These are phyloP conservation scores for Scomber japonicus DNA, from an alignment of 2,113 vertebrate species.

Conservation along the genomic window DNA sequence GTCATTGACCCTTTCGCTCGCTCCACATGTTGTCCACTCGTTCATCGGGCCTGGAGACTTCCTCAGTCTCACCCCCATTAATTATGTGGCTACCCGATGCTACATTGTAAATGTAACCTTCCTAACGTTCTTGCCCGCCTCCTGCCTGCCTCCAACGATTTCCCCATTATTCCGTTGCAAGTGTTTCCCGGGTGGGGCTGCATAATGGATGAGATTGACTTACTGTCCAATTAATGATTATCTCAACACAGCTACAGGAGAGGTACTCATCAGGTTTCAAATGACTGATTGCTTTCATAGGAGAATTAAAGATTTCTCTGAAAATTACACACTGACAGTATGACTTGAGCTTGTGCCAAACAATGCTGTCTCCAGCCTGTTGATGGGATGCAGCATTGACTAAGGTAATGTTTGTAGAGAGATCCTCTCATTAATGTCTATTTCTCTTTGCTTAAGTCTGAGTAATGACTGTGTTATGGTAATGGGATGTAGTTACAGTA, in stretches of 20 bases:
- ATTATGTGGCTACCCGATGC: conserved; percentile 59
- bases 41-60: conserved; percentile 47
- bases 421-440: conserved; percentile 61
- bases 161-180: conserved; percentile 67
- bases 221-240: conserved; percentile 80
- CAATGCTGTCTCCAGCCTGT: conserved; percentile 33
- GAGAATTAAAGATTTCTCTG: conserved; percentile 58
- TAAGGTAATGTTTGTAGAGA: conserved; percentile 44
- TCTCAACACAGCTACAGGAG: conserved; percentile 63
- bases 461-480: conserved; percentile 77
- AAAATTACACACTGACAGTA: conserved; percentile 43
- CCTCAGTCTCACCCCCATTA: conserved; percentile 56
- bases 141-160: conserved; percentile 70
- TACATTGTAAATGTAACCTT: conserved; percentile 72
- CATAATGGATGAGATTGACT: conserved; percentile 84
- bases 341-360: conserved; percentile 40
- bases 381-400: conserved; percentile 32
- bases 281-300: conserved; percentile 66
- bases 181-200: conserved; percentile 69
- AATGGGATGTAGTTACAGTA: conserved; percentile 69
- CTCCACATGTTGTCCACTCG: conserved; percentile 54
- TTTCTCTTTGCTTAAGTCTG: conserved; percentile 64
- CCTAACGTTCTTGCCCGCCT: conserved; percentile 58
- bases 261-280: conserved; percentile 58
- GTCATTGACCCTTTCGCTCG: conserved; percentile 59